Percentiles rank a stretch among this genome's conserved stretches.
These are phyloP conservation scores for Argopecten irradians DNA, from an alignment of 1,140 invertebrate genomes.

Conservation along the genomic window DNA sequence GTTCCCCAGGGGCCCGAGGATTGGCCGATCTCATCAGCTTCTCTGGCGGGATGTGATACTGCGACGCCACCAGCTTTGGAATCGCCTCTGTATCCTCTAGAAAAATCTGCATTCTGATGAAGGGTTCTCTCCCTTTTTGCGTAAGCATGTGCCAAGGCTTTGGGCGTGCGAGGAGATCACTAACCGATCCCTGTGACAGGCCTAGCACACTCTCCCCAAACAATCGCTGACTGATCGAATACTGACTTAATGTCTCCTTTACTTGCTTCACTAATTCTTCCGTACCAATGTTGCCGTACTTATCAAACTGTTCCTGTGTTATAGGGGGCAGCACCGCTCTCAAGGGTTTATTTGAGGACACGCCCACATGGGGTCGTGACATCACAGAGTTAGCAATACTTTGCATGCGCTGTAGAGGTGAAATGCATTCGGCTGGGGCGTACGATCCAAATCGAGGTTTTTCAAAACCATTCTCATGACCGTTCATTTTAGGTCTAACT, in stretches of 20 bases:
- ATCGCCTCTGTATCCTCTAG: constrained; percentile 97
- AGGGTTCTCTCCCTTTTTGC: constrained; percentile 98
- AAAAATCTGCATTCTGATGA: constrained; percentile 99
- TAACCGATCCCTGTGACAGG: constrained; percentile 91
- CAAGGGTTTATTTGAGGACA: constrained; percentile 87
- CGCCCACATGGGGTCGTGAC: constrained; percentile 78
- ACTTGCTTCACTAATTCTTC: constrained; percentile 97
- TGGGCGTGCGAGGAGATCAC: constrained; percentile 97
- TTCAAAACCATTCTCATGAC: constrained; percentile 73
- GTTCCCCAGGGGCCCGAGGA: constrained; percentile 44
- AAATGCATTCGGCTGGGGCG: constrained; percentile 74
- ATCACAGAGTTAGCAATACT: constrained; percentile 98
- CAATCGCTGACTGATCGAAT: constrained; percentile 98
- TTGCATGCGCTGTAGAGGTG: constrained; percentile 96
- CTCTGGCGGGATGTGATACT: constrained; percentile 98
- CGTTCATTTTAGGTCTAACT: constrained; percentile 82
- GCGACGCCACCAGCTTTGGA: constrained; percentile 95
- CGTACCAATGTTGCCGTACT: constrained; percentile 98
- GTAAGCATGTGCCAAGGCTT: constrained; percentile 99
- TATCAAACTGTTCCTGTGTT: constrained; percentile 98
- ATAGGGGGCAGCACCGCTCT: constrained; percentile 98
- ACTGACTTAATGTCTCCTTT: constrained; percentile 98
- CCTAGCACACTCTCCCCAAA: constrained; percentile 99
- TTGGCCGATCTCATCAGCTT: constrained; percentile 79
- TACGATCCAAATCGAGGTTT: constrained; percentile 37